Evolutionary conservation across 2,888 invertebrate species (phyloP).

Genomic region (Drosophila melanosoma): DNA sequence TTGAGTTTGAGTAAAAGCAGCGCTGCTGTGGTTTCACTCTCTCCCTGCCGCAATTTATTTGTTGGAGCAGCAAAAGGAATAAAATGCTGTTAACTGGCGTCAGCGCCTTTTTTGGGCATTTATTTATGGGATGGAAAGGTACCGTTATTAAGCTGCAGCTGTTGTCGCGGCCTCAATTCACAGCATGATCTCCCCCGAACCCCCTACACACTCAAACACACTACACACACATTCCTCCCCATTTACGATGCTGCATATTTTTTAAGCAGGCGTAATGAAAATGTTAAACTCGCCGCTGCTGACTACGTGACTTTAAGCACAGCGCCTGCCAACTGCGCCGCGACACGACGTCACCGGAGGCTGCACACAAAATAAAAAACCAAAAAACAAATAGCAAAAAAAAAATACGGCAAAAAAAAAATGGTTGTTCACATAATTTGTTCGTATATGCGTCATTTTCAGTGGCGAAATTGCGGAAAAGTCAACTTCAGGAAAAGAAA

Average conservation of each 20-base stretch:
- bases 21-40: conserved; percentile 38
- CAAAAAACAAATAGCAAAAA: conserved; percentile 26
- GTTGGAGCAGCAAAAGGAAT: conserved; percentile 20
- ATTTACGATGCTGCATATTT: conserved; percentile 34
- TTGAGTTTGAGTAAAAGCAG: conserved; percentile 62
- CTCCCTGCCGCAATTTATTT: conserved; percentile 33
- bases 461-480: conserved; percentile 77
- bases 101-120: conserved; percentile 65
- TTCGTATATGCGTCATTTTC: conserved; percentile 74
- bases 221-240: not conserved
- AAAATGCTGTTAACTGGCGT: conserved; percentile 46
- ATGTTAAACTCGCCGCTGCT: conserved; percentile 54
- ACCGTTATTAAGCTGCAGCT: conserved; percentile 33
- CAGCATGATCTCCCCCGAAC: conserved; percentile 23
- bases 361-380: conserved; percentile 36
- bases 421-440: conserved; percentile 49
- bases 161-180: conserved; percentile 59
- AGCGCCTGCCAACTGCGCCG: conserved; percentile 27
- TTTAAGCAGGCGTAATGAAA: conserved; percentile 65
- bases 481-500: conserved; percentile 30
- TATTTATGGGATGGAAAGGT: conserved; percentile 58
- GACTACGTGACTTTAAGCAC: conserved; percentile 73
- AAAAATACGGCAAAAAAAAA: conserved; percentile 35
- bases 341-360: conserved; percentile 34
- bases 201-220: not conserved